Conservation (phyloP, 2,113 vertebrate genomes). For the Pipa parva region DNA sequence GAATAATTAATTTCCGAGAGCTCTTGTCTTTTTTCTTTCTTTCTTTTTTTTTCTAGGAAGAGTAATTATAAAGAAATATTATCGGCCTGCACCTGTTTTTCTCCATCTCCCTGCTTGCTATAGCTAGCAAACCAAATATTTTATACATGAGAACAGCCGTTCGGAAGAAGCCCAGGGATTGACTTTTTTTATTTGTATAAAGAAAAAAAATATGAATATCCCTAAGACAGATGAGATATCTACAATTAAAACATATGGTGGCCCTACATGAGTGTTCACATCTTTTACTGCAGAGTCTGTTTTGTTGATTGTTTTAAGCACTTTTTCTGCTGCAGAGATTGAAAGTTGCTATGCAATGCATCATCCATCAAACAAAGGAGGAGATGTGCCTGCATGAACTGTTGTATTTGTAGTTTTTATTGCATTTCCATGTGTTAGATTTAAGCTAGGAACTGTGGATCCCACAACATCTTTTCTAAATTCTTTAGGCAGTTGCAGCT, state of each 20-base stretch:
- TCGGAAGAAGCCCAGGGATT: conserved; percentile 44
- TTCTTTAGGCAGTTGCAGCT: background rate
- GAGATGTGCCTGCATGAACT: background rate
- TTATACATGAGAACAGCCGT: conserved; percentile 60
- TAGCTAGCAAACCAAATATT: conserved; percentile 57
- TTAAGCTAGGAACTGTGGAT: background rate
- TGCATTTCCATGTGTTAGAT: background rate
- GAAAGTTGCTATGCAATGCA: background rate
- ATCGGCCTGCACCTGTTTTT: conserved; percentile 58
- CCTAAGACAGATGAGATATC: conserved; percentile 49
- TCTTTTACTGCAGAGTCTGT: conserved; percentile 9
- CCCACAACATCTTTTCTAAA: background rate
- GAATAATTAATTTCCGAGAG: conserved; percentile 59
- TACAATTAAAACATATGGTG: conserved; percentile 55
- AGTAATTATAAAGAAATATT: conserved; percentile 76
- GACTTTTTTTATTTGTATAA: conserved; percentile 28
- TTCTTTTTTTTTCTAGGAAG: conserved; percentile 51
- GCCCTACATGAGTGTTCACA: conserved; percentile 40
- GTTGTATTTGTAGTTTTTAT: background rate
- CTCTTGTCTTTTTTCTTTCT: conserved; percentile 37
- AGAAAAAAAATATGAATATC: conserved; percentile 43
- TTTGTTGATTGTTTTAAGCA: conserved; percentile 23
- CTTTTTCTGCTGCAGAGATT: background rate
- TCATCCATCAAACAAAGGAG: background rate
- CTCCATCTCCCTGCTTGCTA: conserved; percentile 44